A percentile compares a stretch with the other conserved stretches of the same genome.
Conservation (phyloP, 1,140 invertebrate species). For the Magallana angulata region DNA sequence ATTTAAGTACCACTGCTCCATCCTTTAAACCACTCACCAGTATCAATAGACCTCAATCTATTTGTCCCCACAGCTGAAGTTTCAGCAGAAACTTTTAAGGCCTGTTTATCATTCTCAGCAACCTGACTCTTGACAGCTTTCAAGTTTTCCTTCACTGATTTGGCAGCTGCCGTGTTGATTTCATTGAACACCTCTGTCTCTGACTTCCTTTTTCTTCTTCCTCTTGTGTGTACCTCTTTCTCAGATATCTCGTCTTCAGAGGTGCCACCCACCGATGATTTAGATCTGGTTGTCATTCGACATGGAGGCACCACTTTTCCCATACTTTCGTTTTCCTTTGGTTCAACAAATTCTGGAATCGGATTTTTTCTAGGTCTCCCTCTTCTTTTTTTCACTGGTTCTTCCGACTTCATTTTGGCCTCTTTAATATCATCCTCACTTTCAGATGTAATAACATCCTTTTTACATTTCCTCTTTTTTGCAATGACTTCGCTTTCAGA, state of each 20-base stretch:
- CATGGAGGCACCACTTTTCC: neutral
- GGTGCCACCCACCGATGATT: neutral
- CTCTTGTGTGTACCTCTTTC: neutral
- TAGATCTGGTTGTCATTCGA: neutral
- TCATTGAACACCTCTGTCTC: neutral
- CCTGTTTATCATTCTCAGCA: neutral
- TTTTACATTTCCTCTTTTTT: neutral
- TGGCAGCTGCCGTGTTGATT: neutral
- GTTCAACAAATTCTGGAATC: neutral
- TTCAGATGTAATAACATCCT: conserved; percentile 3
- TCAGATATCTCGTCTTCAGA: neutral
- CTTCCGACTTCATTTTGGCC: neutral
- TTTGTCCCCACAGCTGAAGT: neutral
- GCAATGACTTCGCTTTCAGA: neutral
- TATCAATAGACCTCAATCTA: neutral
- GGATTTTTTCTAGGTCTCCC: conserved; percentile 10
- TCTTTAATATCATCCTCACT: neutral
- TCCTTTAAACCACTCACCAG: neutral
- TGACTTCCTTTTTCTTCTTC: neutral
- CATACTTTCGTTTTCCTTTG: neutral
- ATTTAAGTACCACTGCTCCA: no score
- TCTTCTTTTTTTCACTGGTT: conserved; percentile 1
- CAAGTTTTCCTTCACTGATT: neutral
- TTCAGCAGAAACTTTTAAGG: neutral
- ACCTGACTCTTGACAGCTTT: neutral